These are phyloP conservation scores for Microplitis demolitor DNA, from an alignment of 1,140 invertebrate genomes.

Conservation along the genomic window DNA sequence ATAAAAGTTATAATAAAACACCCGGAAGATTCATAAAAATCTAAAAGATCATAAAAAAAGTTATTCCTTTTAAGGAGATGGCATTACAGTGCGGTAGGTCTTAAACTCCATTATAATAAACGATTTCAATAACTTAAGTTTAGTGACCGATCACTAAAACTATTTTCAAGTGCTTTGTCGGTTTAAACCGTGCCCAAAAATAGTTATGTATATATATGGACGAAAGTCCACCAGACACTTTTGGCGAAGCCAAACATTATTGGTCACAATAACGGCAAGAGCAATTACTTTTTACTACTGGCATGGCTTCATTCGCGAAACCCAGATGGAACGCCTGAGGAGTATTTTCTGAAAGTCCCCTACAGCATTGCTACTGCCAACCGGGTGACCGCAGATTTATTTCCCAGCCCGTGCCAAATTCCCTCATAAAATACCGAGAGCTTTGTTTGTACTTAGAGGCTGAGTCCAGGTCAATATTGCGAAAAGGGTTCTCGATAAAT, in stretches of 20 bases:
- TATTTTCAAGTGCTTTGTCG: constrained; percentile 1
- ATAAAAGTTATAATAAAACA: neutral
- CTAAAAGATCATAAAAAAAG: neutral
- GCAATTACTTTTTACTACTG: constrained; percentile 19
- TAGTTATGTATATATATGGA: neutral
- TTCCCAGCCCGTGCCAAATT: constrained; percentile 30
- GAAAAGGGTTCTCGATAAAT: constrained; percentile 16
- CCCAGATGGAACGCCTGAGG: constrained; percentile 13
- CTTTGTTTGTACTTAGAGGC: constrained; percentile 34
- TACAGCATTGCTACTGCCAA: neutral
- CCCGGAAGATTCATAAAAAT: no score
- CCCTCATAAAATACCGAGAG: constrained; percentile 31
- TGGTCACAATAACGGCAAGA: constrained; percentile 17
- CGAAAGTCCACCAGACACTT: neutral
- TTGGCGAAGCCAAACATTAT: constrained; percentile 19
- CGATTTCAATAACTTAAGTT: neutral
- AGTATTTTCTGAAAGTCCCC: constrained; percentile 19
- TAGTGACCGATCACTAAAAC: neutral
- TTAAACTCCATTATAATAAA: neutral
- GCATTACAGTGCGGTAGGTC: neutral
- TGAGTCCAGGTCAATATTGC: constrained; percentile 26
- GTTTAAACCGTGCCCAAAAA: neutral
- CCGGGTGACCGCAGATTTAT: constrained; percentile 34
- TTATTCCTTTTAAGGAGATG: neutral
- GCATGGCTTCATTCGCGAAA: neutral